These are phyloP conservation scores for Stomatorhinus ivindoensis DNA, from an alignment of 2,113 vertebrate genomes.

Conservation along the genomic window DNA sequence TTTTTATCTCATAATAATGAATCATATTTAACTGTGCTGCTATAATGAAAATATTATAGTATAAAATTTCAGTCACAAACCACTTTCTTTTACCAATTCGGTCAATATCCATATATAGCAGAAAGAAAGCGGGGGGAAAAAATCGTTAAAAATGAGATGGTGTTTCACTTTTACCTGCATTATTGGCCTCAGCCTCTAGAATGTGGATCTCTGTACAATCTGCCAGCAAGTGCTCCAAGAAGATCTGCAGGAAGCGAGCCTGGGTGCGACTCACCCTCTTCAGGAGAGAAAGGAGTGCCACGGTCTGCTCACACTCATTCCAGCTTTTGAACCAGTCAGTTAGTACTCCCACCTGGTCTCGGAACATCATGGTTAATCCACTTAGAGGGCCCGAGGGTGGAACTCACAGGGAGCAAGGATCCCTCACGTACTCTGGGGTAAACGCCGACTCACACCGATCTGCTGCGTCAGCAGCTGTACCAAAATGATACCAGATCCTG, in stretches of 20 bases:
- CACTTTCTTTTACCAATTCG: neutral
- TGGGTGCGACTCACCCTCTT: slow-evolving; percentile 88
- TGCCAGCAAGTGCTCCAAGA: slow-evolving; percentile 88
- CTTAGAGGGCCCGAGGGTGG: slow-evolving; percentile 25
- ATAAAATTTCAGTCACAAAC: neutral
- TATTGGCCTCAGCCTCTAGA: slow-evolving; percentile 89
- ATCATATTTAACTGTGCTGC: neutral
- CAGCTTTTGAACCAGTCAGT: slow-evolving; percentile 94
- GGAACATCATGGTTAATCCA: slow-evolving; percentile 90
- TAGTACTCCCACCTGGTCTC: slow-evolving; percentile 92
- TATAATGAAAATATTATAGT: neutral
- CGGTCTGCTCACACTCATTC: slow-evolving; percentile 96
- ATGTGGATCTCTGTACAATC: slow-evolving; percentile 90
- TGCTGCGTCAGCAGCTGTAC: slow-evolving; percentile 39
- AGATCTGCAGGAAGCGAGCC: slow-evolving; percentile 91
- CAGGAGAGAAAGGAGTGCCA: slow-evolving; percentile 85
- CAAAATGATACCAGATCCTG: slow-evolving; percentile 56
- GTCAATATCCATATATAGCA: neutral
- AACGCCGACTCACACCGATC: slow-evolving; percentile 41
- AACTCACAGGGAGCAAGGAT: slow-evolving; percentile 31
- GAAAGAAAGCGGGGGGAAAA: neutral
- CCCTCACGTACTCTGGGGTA: slow-evolving; percentile 31
- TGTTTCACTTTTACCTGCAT: slow-evolving; percentile 66
- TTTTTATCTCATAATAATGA: neutral
- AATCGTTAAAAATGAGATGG: neutral